phyloP scores from a whole-genome alignment of 2,888 invertebrate species.

The Deilephila porcellus region DNA sequence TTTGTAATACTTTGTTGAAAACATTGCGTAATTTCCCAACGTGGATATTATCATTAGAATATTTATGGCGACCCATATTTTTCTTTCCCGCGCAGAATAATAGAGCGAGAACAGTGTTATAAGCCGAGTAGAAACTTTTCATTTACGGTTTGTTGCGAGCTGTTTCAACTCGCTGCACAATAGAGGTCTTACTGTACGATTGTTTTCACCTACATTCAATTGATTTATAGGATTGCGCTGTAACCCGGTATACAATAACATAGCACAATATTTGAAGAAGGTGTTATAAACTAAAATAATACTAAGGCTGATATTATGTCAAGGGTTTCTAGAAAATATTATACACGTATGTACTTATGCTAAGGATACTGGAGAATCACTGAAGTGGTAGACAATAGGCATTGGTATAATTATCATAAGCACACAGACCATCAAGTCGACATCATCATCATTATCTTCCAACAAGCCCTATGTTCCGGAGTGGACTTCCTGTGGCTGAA shows the following conservation, averaged over 20 bases:
- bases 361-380: no score
- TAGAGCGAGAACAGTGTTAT: not conserved
- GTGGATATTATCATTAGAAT: slow-evolving; percentile 10
- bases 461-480: no score
- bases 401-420: no score
- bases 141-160: slow-evolving; percentile 1
- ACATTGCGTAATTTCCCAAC: slow-evolving; percentile 11
- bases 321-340: no score
- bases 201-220: slow-evolving; percentile 12
- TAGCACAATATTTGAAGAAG: no score
- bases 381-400: no score
- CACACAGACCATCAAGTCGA: no score
- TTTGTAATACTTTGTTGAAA: slow-evolving; percentile 7
- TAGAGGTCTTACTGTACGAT: not conserved
- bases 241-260: not conserved
- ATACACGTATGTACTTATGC: no score
- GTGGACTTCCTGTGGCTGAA: no score
- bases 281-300: no score
- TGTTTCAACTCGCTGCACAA: not conserved
- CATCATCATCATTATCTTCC: no score
- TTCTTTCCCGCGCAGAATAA: not conserved
- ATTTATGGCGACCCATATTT: slow-evolving; percentile 9
- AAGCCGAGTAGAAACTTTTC: not conserved
- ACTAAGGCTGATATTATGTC: no score
- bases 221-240: not conserved